Evolutionary conservation across 2,113 vertebrate species (phyloP).

Genomic region (Corythaixoides concolor): DNA sequence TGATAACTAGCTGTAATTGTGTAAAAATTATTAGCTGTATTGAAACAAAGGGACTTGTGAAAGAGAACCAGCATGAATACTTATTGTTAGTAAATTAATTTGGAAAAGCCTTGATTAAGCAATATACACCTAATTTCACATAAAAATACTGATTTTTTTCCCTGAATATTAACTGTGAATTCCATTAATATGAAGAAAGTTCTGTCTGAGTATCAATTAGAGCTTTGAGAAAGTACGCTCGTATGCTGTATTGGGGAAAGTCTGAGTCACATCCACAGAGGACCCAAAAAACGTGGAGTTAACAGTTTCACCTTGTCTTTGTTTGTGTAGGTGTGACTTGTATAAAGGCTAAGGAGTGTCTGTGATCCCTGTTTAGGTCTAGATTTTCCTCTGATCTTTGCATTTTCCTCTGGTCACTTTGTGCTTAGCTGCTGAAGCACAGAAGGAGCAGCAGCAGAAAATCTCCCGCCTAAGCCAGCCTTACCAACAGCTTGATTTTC

Average conservation of each 20-base stretch:
- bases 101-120: constrained; percentile 70
- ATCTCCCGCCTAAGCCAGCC: background rate
- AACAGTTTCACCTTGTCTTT: background rate
- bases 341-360: background rate
- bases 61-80: constrained; percentile 59
- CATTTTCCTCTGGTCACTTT: background rate
- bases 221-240: constrained; percentile 5
- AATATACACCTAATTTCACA: constrained; percentile 73
- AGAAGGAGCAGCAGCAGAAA: background rate
- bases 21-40: constrained; percentile 66
- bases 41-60: constrained; percentile 63
- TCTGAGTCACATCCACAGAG: background rate
- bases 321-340: background rate
- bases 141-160: constrained; percentile 65
- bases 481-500: background rate
- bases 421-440: background rate
- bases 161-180: constrained; percentile 68
- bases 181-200: constrained; percentile 53
- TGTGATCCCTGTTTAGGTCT: background rate
- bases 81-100: constrained; percentile 69
- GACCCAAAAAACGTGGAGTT: background rate
- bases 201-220: constrained; percentile 58
- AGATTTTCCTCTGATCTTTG: background rate
- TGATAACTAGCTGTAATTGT: constrained; percentile 64
- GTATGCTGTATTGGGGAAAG: background rate